Evolutionary conservation across 2,797 vertebrate species (phyloP), one percentile per base, ranked within the genome.

Genomic region (Gambelia wislizenii): DNA sequence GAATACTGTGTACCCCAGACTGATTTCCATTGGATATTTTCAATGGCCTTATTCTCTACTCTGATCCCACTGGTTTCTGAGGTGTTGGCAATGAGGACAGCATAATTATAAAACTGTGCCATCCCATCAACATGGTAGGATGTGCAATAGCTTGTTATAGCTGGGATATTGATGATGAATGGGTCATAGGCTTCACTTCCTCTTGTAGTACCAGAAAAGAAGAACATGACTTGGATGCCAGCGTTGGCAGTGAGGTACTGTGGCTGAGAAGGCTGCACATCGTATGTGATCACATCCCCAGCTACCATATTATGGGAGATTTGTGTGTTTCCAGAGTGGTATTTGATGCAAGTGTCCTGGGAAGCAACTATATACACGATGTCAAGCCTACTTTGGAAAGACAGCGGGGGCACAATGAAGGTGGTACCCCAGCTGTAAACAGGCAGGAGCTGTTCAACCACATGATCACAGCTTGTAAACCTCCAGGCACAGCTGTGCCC

Each of bases 141-240:
- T 22, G 92, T 90, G 89, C 97, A 98, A 86, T 98, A 97, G 59
- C 9, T 85, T 0, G 95, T 89, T 10, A 91, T 95, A 18, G 97
- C 91, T 52, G 97, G 84, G 47, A 98, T 74, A 80, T 93, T 96
- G 25, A 93, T 94, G 81, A 98, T 88, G 93, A 97, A 98, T 0
- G 97, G 97, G 91, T 97, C 96, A 0, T 96, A 97, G 44, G 12
- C 79, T 0, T 36, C 0, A 0, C 0, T 0, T 1, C 39, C 70
- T 80, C 12, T 84, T 39, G 7, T 27, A 33, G 93, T 87, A 30
- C 98, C 98, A 0, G 96, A 96, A 87, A 96, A 97, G 59, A 97
- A 95, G 70, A 97, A 69, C 27, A 97, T 83, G 25, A 98, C 97
- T 87, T 98, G 97, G 78, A 98, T 96, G 67, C 94, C 96, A 12